Evolutionary conservation across 2,797 vertebrate genomes (phyloP).

Genomic region (Silurus lanzhouensis): DNA sequence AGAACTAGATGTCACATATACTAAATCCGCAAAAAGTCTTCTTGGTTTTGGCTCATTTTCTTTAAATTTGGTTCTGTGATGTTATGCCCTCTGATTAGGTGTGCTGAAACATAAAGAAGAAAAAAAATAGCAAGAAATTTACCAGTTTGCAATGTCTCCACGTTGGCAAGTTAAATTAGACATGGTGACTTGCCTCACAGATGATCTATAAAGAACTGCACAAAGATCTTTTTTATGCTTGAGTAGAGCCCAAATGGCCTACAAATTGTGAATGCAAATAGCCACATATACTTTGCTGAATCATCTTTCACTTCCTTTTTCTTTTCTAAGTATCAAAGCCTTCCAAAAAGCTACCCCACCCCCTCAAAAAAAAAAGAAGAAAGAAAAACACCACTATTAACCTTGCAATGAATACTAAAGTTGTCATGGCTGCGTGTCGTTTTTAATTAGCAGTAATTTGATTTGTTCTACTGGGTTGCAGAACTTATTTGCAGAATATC

Average conservation of each 20-base stretch:
- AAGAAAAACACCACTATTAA: too few relatives aligned
- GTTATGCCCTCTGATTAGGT: neutral
- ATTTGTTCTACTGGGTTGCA: conserved; percentile 9
- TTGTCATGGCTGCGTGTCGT: too few relatives aligned
- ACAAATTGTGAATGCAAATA: conserved; percentile 12
- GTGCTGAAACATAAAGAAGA: conserved; percentile 24
- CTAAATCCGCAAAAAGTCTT: neutral
- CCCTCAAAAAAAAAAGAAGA: neutral
- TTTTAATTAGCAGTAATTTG: neutral
- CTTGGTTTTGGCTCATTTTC: neutral
- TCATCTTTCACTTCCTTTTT: conserved; percentile 56
- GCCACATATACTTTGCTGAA: conserved; percentile 26
- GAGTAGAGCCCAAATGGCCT: neutral
- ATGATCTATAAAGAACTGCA: neutral
- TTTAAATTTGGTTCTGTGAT: neutral
- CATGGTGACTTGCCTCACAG: neutral
- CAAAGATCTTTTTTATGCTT: neutral
- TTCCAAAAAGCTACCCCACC: conserved; percentile 38
- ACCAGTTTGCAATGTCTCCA: neutral
- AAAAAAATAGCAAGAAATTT: neutral
- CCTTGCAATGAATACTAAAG: neutral
- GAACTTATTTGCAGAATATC: conserved; percentile 24
- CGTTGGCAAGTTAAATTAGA: neutral
- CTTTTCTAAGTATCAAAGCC: conserved; percentile 2
- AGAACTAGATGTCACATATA: neutral